phyloP scores from a whole-genome alignment of 2,888 invertebrate genomes.

The Athalia circularis region DNA sequence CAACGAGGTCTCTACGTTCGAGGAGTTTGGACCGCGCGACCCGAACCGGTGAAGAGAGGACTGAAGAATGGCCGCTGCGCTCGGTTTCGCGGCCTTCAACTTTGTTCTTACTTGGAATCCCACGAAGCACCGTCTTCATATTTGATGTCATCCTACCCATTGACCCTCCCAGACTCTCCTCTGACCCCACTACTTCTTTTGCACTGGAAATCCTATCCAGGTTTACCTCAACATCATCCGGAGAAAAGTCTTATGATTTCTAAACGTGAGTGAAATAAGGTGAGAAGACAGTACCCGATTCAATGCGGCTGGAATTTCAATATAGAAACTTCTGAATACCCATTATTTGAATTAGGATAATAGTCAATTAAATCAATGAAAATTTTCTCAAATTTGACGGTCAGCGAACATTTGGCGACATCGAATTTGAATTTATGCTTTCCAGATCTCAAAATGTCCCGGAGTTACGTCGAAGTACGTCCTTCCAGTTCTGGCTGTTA shows the following conservation, averaged over 20 bases:
- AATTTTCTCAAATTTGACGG: no score
- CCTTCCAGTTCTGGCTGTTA: no score
- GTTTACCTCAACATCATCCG: constrained; percentile 1
- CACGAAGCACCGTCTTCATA: constrained; percentile 68
- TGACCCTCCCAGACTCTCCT: constrained; percentile 42
- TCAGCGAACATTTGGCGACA: no score
- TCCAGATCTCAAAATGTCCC: no score
- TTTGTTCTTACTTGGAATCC: constrained; percentile 67
- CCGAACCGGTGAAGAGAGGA: constrained; percentile 37
- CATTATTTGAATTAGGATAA: no score
- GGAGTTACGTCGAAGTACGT: no score
- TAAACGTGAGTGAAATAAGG: no score
- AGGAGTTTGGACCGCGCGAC: constrained; percentile 43
- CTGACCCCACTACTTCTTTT: neutral
- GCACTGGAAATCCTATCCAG: neutral
- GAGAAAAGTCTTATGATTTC: neutral
- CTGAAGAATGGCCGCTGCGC: constrained; percentile 27
- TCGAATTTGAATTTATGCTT: no score
- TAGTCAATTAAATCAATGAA: no score
- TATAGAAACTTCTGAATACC: no score
- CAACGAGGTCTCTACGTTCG: constrained; percentile 11
- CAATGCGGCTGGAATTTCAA: no score
- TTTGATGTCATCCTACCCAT: constrained; percentile 69
- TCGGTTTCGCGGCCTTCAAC: constrained; percentile 58
- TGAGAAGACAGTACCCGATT: no score